A percentile compares a stretch with the other conserved stretches of the same genome.
phyloP scores from a whole-genome alignment of 2,797 vertebrate genomes.

The Xiphorhynchus erythropygius region DNA sequence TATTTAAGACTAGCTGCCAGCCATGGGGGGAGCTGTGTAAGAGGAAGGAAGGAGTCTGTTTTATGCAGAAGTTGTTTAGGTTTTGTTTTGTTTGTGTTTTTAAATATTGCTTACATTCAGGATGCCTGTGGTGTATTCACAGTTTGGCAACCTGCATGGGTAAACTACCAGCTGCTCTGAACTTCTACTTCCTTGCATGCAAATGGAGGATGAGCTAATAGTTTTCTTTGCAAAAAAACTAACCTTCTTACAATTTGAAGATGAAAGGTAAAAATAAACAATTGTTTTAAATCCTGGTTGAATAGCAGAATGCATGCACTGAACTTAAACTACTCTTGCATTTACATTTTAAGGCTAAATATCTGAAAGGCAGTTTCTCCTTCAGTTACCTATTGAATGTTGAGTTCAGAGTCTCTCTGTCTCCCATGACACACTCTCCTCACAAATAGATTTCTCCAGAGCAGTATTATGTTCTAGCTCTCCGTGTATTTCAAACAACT shows the following conservation, averaged over 20 bases:
- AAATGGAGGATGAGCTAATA: background rate
- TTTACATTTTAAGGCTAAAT: conserved; percentile 50
- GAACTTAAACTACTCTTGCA: conserved; percentile 25
- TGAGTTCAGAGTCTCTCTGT: conserved; percentile 26
- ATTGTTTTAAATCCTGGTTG: conserved; percentile 45
- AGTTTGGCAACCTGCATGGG: background rate
- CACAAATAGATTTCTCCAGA: conserved; percentile 36
- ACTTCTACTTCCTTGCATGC: conserved; percentile 22
- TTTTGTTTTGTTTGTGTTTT: background rate
- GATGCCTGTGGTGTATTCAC: background rate
- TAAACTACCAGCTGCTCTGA: background rate
- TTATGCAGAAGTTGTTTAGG: background rate
- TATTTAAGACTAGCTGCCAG: background rate
- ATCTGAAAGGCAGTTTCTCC: conserved; percentile 37
- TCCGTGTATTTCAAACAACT: conserved; percentile 40
- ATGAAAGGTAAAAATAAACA: conserved; percentile 56
- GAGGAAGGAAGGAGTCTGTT: background rate
- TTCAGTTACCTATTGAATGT: conserved; percentile 23
- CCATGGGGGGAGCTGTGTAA: background rate
- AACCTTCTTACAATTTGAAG: background rate
- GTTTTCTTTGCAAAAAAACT: background rate
- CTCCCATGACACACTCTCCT: conserved; percentile 11
- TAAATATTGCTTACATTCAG: background rate
- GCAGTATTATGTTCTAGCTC: conserved; percentile 8
- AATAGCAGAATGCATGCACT: conserved; percentile 9